Conservation (phyloP, 1,140 invertebrate species). For the Tribolium castaneum region DNA sequence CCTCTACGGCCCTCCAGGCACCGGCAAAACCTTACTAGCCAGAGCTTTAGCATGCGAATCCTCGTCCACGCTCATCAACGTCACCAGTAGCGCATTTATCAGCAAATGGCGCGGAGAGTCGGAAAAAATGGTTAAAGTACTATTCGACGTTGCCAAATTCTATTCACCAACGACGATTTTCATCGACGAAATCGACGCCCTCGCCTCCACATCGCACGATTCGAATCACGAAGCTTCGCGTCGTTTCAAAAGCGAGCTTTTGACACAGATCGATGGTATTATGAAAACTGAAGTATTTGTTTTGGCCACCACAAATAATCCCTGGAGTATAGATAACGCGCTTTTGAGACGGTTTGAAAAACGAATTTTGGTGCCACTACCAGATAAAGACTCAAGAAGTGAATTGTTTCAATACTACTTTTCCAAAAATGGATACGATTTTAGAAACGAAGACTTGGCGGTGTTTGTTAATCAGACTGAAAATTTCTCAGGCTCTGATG, state of each 20-base stretch:
- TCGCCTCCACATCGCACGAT: constrained; percentile 79
- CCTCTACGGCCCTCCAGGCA: constrained; percentile 87
- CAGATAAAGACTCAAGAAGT: constrained; percentile 72
- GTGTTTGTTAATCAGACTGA: constrained; percentile 74
- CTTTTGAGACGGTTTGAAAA: constrained; percentile 91
- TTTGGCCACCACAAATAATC: constrained; percentile 90
- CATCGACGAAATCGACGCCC: constrained; percentile 95
- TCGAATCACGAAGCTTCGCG: constrained; percentile 92
- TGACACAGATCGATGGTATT: constrained; percentile 91
- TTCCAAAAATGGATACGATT: constrained; percentile 59
- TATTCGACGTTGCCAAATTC: constrained; percentile 86
- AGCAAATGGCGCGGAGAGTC: constrained; percentile 97
- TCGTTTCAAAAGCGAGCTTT: constrained; percentile 91
- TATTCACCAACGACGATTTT: constrained; percentile 95
- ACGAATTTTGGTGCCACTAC: constrained; percentile 83
- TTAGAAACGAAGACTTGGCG: constrained; percentile 64
- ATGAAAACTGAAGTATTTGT: constrained; percentile 80
- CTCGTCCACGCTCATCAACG: constrained; percentile 90
- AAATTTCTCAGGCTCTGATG: constrained; percentile 88
- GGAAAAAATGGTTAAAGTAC: constrained; percentile 89
- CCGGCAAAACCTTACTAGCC: constrained; percentile 89
- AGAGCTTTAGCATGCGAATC: constrained; percentile 89
- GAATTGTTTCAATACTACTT: constrained; percentile 75
- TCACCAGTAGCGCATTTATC: constrained; percentile 87
- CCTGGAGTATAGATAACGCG: constrained; percentile 85